A percentile compares a stretch with the other conserved stretches of the same genome.
These are phyloP conservation scores for Diabrotica balteata DNA, from an alignment of 2,888 invertebrate species.

Conservation along the genomic window DNA sequence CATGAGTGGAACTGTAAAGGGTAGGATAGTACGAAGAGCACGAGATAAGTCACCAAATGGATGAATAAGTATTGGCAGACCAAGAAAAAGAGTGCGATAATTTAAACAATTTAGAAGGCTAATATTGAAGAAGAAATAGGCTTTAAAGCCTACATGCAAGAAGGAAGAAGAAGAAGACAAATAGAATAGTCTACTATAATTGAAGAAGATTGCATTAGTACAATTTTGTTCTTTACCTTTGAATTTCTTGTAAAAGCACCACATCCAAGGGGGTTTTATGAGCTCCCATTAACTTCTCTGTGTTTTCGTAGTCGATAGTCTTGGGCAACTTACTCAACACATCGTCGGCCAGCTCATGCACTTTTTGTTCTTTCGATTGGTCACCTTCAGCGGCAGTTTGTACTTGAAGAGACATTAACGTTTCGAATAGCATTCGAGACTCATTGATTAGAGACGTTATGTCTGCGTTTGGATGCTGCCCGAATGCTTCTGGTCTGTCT, in stretches of 20 bases:
- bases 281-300: slow-evolving; percentile 76
- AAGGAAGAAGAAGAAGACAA: too few species aligned
- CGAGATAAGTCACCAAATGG: too few species aligned
- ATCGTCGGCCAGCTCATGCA: slow-evolving; percentile 72
- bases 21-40: too few species aligned
- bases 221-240: slow-evolving; percentile 43
- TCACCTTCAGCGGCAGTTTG: slow-evolving; percentile 64
- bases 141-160: too few species aligned
- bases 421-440: slow-evolving; percentile 76
- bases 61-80: too few species aligned
- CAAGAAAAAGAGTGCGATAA: too few species aligned
- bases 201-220: too few species aligned
- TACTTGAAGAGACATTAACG: slow-evolving; percentile 79
- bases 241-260: slow-evolving; percentile 81
- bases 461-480: slow-evolving; percentile 90
- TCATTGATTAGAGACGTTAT: slow-evolving; percentile 86
- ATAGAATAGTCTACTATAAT: too few species aligned
- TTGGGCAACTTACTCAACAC: slow-evolving; percentile 76
- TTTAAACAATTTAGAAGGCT: too few species aligned
- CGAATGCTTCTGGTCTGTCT: slow-evolving; percentile 88
- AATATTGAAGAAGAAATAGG: too few species aligned
- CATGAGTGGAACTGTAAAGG: too few species aligned
- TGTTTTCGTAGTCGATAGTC: slow-evolving; percentile 78
- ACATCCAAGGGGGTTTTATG: slow-evolving; percentile 83
- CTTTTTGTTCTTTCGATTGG: slow-evolving; percentile 76